Base-by-base conservation (phyloP, 2,888 invertebrate genomes). In the Muscina levida region DNA sequence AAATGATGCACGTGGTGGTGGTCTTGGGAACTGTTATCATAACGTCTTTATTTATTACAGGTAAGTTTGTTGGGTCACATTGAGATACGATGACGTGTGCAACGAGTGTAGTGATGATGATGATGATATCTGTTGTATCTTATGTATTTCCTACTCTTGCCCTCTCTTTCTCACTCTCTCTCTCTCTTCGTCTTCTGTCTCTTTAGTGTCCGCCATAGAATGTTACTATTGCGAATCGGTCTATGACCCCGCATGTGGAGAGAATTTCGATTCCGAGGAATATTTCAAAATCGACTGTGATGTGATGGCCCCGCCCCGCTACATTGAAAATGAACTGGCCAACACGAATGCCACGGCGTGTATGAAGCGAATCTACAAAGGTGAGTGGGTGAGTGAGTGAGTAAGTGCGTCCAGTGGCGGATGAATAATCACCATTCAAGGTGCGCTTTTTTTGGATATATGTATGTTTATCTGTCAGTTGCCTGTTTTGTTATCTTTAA, bases 201-300 rank as follows among this genome's bases (percentile, higher is more conserved):
- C n/a, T 2, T 72, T 81, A 89, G 89, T 85, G 72, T 85, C 84
- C 74, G 88, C 89, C 83, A 87, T 90, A 79, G 85, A 85, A 72
- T 90, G 90, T 79, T 90, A 89, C 75, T 84, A 87, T 72, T 90
- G 90, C 79, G 90, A 90, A 82, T 90, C 90, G 11, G 85, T 84
- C 44, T 87, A 88, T 80, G 86, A 89, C 78, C 24, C 75, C 11
- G 75, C 84, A 39, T 86, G 85, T 71, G 89, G 89, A 67, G 88
- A 87, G 57, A 83, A 88, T 67, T 89, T 89, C 82, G 84, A 86
- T 17, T 66, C 82, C 59, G 88, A 88, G 65, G 85, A 86, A 46
- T 78, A 87, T 84, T 88, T 87, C 82, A 89, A 89, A 77, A 84
- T 85, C 76, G 88, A 89, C 82, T 89, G 89, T 78, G 84, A 85